Percentiles rank a stretch among this genome's conserved stretches.
These are phyloP conservation scores for Podabrus alpinus DNA, from an alignment of 2,888 invertebrate species.

Conservation along the genomic window DNA sequence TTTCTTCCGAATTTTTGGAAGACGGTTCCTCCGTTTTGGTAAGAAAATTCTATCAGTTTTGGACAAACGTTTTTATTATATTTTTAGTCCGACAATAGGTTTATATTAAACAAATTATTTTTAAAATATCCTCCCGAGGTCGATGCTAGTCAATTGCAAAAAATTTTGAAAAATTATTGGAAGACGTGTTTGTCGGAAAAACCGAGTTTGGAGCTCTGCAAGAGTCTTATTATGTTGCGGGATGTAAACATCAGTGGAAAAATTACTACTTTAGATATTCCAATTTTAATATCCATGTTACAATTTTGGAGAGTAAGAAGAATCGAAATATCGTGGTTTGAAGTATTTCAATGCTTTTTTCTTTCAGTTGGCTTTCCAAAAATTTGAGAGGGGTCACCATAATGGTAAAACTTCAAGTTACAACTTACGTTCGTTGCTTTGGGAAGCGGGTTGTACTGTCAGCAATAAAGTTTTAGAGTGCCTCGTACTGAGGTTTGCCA, in stretches of 20 bases:
- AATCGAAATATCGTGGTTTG: neutral
- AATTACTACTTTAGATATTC: slow-evolving; percentile 64
- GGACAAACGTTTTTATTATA: slow-evolving; percentile 3
- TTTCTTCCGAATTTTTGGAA: slow-evolving; percentile 64
- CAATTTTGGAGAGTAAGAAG: slow-evolving; percentile 66
- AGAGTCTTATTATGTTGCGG: slow-evolving; percentile 70
- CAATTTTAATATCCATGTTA: slow-evolving; percentile 66
- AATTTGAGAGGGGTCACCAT: slow-evolving; percentile 60
- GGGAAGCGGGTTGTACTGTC: slow-evolving; percentile 72
- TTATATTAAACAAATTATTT: slow-evolving; percentile 58
- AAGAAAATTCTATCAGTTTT: slow-evolving; percentile 36
- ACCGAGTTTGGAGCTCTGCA: slow-evolving; percentile 68
- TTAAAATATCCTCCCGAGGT: slow-evolving; percentile 65
- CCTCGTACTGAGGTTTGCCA: slow-evolving; percentile 68
- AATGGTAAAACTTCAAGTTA: slow-evolving; percentile 66
- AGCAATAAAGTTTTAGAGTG: slow-evolving; percentile 79
- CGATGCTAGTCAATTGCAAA: slow-evolving; percentile 64
- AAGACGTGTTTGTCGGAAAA: slow-evolving; percentile 62
- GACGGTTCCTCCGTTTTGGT: slow-evolving; percentile 62
- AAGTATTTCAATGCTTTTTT: neutral
- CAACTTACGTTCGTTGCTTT: slow-evolving; percentile 65
- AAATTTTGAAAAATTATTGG: slow-evolving; percentile 64
- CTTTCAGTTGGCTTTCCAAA: slow-evolving; percentile 63
- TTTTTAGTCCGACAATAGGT: slow-evolving; percentile 59
- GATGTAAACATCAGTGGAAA: slow-evolving; percentile 69